These are phyloP conservation scores for Mythimna impura DNA, from an alignment of 2,888 invertebrate species.

Conservation along the genomic window DNA sequence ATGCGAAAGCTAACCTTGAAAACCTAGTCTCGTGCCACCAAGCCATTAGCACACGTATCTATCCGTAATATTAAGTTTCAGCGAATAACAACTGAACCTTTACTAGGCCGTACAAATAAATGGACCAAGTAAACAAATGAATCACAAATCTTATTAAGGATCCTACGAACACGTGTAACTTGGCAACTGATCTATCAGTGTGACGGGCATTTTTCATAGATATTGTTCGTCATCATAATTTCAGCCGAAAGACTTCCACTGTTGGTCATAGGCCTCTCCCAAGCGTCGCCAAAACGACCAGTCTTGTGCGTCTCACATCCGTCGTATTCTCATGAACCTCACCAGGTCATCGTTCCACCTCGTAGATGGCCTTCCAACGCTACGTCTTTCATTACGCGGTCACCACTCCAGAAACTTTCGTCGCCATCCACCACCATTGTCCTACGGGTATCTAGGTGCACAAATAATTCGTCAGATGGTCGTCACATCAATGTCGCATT, in stretches of 20 bases:
- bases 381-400: no score
- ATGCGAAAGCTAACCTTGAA: not conserved
- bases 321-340: no score
- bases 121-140: constrained; percentile 9
- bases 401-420: no score
- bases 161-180: not conserved
- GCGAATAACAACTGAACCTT: constrained; percentile 11
- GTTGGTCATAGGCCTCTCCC: no score
- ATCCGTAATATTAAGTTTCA: not conserved
- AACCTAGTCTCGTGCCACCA: not conserved
- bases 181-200: not conserved
- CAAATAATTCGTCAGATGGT: no score
- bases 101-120: constrained; percentile 11
- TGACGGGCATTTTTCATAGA: not conserved
- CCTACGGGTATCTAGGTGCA: no score
- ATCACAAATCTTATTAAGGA: not conserved
- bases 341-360: no score
- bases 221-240: not conserved
- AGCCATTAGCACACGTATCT: not conserved
- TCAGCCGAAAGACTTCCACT: no score
- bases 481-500: not conserved
- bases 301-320: no score
- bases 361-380: no score
- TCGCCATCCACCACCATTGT: no score
- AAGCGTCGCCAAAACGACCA: no score